Evolutionary conservation across 1,140 invertebrate species (phyloP).

Genomic region (Apocrypta bakeri): DNA sequence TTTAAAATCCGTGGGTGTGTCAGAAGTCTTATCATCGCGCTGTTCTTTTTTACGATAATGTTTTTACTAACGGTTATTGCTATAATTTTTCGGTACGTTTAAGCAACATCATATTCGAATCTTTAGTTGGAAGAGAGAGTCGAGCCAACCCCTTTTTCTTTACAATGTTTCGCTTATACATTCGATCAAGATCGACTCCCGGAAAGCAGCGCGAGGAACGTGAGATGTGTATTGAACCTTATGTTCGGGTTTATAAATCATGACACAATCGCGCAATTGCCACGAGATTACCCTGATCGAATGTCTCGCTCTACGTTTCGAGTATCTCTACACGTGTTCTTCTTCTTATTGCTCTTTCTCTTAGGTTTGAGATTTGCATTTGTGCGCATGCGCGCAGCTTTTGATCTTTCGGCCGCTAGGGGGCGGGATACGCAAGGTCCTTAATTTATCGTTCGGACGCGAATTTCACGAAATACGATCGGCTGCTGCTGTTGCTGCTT

Average conservation of each 20-base stretch:
- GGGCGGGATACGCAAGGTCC: background rate
- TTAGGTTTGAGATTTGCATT: background rate
- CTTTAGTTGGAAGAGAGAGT: too few relatives aligned
- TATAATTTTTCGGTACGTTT: too few relatives aligned
- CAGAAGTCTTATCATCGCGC: too few relatives aligned
- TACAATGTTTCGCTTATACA: background rate
- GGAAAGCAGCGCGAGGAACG: background rate
- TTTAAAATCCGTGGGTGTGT: too few relatives aligned
- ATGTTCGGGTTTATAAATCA: background rate
- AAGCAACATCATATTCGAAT: too few relatives aligned
- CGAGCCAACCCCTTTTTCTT: too few relatives aligned
- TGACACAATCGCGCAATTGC: background rate
- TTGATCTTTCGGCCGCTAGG: background rate
- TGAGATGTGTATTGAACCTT: background rate
- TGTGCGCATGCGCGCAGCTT: background rate
- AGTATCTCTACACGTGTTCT: background rate
- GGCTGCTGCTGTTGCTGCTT: background rate
- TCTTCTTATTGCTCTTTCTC: background rate
- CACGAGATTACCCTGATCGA: constrained; percentile 16
- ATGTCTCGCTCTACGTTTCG: background rate
- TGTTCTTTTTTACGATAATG: too few relatives aligned
- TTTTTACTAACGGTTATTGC: too few relatives aligned
- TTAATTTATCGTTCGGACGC: constrained; percentile 21
- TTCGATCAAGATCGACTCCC: constrained; percentile 10
- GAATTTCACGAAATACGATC: constrained; percentile 12